phyloP scores from a whole-genome alignment of 92 coral and sea anemone genomes.

The Heteractis magnifica region DNA sequence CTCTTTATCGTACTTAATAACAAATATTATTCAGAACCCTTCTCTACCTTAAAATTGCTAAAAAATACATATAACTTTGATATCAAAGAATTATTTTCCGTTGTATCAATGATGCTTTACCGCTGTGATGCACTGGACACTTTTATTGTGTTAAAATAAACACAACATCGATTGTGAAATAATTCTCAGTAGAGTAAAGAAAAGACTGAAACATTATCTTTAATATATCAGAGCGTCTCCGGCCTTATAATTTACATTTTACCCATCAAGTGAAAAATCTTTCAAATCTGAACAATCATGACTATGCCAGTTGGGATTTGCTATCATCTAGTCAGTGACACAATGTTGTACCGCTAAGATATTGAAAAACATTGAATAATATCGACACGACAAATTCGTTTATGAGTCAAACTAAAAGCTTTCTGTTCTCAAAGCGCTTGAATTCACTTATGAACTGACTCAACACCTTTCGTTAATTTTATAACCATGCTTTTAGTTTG shows the following conservation, averaged over 20 bases:
- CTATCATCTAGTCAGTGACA: neutral
- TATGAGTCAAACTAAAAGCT: neutral
- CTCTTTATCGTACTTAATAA: slow-evolving; percentile 15
- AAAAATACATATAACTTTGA: neutral
- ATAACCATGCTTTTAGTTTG: neutral
- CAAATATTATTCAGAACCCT: neutral
- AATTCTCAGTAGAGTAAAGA: neutral
- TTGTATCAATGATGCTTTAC: neutral
- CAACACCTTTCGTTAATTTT: neutral
- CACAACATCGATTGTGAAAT: neutral
- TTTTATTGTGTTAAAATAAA: neutral
- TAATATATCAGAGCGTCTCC: neutral
- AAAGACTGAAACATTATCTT: neutral
- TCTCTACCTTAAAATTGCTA: neutral
- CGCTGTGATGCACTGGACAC: neutral
- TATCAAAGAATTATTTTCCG: neutral
- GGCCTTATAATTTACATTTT: neutral
- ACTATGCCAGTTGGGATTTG: neutral
- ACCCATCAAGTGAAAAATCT: neutral
- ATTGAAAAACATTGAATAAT: neutral
- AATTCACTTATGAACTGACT: neutral
- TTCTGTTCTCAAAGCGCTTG: neutral
- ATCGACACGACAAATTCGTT: neutral
- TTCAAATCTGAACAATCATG: neutral
- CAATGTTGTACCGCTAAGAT: neutral